Base-by-base conservation (phyloP, 2,113 vertebrate genomes). In the Dendrocopos noguchii region DNA sequence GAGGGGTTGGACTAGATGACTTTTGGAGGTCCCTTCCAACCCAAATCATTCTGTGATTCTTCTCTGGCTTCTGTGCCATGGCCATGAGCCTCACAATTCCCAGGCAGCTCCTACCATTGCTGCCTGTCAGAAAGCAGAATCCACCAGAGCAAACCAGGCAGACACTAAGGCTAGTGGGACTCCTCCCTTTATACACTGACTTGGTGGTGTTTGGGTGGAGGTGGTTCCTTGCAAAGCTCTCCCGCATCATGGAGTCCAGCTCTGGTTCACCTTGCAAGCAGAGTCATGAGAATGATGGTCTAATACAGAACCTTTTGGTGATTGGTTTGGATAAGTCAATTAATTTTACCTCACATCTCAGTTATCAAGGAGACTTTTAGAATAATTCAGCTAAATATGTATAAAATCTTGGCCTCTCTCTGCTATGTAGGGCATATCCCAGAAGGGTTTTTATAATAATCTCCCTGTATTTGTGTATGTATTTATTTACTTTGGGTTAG, bases 171-270 rank as follows among this genome's bases (percentile, higher is more conserved):
- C 9, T 24, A 24, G 16, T 2, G 2, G 39, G n/a, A 4, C 27
- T 13, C 12, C 4, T 18, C 47, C 21, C 22, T 15, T 33, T 4
- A 7, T n/a, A 27, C 22, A 50, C 21, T 7, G 6, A 16, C 25
- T 9, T 1, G 1, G 34, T 24, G 64, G 34, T 2, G 3, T 55
- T 29, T 21, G 25, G 65, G 20, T 21, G 12, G 29, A 65, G 31
- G 34, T 21, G 9, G 6, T 52, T 42, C 52, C 34, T 22, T 31
- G 29, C 29, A 15, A 50, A 25, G 12, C 9, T 52, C 9, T 52
- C 13, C 9, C 19, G 36, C 57, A 18, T 50, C 2, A 0, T 3
- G 24, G 25, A 0, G 33, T 56, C 11, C 5, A 12, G 46, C 29
- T 17, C 47, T 9, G 12, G 4, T 7, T 56, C 17, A 4, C 25